Base-by-base conservation (phyloP, 92 coral and sea anemone genomes). In the Palythoa caribaeorum region DNA sequence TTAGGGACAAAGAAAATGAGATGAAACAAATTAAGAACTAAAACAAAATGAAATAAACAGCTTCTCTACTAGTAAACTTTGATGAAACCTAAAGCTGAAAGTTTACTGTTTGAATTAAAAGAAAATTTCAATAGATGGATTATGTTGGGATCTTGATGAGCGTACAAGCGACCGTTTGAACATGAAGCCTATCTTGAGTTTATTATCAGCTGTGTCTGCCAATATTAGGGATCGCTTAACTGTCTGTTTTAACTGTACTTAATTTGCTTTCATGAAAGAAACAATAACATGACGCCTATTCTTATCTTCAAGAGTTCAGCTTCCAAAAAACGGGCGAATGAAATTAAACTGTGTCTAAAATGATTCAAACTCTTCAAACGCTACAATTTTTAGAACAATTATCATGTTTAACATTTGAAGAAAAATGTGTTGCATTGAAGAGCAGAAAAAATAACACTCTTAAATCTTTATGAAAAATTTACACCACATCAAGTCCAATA, bases 391-490 rank as follows among this genome's bases (percentile, higher is more conserved):
- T 7, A 12, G 66, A 38, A 16, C 15, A 38, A 40, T 36, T 77
- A 16, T 38, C 53, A 53, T 17, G n/a, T 53, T 21, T 52, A 44
- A 53, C 20, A 54, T 77, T 59, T 77, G 17, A 51, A 20, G 68
- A 28, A 1, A 35, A 80, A 11, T 65, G 85, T 40, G 40, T 66
- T 81, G 63, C 60, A 54, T 81, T 81, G 38, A 74, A 47, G 13
- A 3, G 19, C 17, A 36, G 53, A 66, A 62, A 71, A 68, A 47
- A 12, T 16, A 16, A 81, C 63, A 48, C 55, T 66, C 47, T 53
- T 71, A 39, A 50, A 65, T n/a, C 60, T 66, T 66, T 81, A 81
- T 81, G 76, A 81, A 81, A 81, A 65, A 65, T 81, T 81, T 77
- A 77, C 83, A 77, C 38, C 54, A 81, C 75, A 48, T 70, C 65